These are phyloP conservation scores for Cheilosia vulpina DNA, from an alignment of 2,888 invertebrate species.

Conservation along the genomic window DNA sequence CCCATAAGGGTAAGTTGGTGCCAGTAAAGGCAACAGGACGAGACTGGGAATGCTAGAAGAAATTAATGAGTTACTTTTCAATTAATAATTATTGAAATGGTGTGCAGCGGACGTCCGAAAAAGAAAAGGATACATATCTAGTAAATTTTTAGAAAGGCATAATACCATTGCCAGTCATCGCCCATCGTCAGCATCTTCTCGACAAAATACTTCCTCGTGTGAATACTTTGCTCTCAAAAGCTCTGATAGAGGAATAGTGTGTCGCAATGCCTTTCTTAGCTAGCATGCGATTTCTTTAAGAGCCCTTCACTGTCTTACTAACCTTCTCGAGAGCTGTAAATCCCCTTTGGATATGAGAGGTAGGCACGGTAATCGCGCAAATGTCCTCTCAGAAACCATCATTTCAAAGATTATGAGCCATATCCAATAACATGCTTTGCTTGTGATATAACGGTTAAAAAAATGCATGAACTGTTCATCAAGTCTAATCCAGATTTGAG, in stretches of 20 bases:
- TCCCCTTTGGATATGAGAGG: not conserved
- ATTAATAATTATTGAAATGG: not conserved
- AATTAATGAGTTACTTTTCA: not conserved
- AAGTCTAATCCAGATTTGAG: not conserved
- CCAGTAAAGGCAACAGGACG: not conserved
- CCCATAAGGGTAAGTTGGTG: not conserved
- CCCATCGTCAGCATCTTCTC: conserved; percentile 4
- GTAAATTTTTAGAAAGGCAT: not conserved
- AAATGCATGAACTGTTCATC: not conserved
- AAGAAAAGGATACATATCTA: not conserved
- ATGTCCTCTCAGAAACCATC: not conserved
- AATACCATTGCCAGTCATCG: not conserved
- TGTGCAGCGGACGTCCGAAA: not conserved
- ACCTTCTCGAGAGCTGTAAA: not conserved
- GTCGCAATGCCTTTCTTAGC: not conserved
- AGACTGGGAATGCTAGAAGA: not conserved
- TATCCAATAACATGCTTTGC: not conserved
- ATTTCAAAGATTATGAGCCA: not conserved
- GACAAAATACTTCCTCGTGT: not conserved
- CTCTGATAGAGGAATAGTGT: not conserved
- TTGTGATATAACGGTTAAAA: too few species aligned
- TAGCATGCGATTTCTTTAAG: not conserved
- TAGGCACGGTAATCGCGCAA: not conserved
- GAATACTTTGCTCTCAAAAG: not conserved
- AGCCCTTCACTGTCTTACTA: not conserved